Percentiles rank a stretch among this genome's conserved stretches.
These are phyloP conservation scores for Thereuonema tuberculata DNA, from an alignment of 1,140 invertebrate species.

Conservation along the genomic window DNA sequence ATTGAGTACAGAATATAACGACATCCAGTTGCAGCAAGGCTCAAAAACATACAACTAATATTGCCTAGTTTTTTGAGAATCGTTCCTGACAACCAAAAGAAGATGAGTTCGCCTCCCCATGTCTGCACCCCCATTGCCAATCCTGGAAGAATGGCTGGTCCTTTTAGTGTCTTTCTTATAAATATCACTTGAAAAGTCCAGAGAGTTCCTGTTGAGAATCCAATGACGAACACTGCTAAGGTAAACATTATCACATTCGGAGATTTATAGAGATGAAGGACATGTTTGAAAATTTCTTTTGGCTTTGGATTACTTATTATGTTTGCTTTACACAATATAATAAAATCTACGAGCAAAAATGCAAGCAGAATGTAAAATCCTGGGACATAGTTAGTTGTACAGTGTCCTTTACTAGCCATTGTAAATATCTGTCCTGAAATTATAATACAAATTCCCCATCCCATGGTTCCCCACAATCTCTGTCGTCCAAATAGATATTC, in stretches of 20 bases:
- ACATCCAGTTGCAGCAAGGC: slow-evolving; percentile 55
- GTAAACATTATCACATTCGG: not conserved
- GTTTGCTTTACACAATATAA: slow-evolving; percentile 41
- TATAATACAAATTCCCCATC: slow-evolving; percentile 51
- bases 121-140: slow-evolving; percentile 60
- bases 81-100: slow-evolving; percentile 65
- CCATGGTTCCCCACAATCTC: slow-evolving; percentile 64
- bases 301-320: not conserved
- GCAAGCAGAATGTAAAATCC: slow-evolving; percentile 59
- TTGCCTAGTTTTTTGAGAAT: slow-evolving; percentile 56
- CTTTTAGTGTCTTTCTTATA: slow-evolving; percentile 1
- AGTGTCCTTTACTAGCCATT: slow-evolving; percentile 44
- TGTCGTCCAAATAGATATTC: slow-evolving; percentile 53
- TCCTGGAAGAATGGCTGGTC: slow-evolving; percentile 57
- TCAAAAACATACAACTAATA: slow-evolving; percentile 60
- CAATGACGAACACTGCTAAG: slow-evolving; percentile 7
- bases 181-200: slow-evolving; percentile 13
- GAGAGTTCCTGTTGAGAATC: slow-evolving; percentile 5
- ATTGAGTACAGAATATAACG: slow-evolving; percentile 72
- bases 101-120: slow-evolving; percentile 73
- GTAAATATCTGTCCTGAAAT: slow-evolving; percentile 61
- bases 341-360: slow-evolving; percentile 49
- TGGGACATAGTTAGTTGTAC: slow-evolving; percentile 55
- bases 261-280: not conserved
- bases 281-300: not conserved